Base-by-base conservation (phyloP, 1,140 invertebrate species). In the Stratiolaelaps scimitus region DNA sequence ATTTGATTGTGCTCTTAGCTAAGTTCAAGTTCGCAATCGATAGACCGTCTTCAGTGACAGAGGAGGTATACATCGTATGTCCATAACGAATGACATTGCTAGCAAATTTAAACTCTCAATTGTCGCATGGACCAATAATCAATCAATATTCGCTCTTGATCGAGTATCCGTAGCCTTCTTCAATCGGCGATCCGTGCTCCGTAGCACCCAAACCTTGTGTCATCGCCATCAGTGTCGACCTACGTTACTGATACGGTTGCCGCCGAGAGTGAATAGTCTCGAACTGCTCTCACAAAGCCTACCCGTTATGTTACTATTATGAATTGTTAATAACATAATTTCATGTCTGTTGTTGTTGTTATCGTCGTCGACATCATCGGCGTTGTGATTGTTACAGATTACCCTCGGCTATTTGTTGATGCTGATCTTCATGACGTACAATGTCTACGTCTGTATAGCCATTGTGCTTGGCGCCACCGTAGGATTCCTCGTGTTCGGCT, bases 351-450 rank as follows among this genome's bases (percentile, higher is more conserved):
- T 26, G 1, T 60, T 26, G 26, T 20, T 60, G 15, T 26, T 34
- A 29, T n/a, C n/a, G n/a, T n/a, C n/a, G n/a, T n/a, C n/a, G n/a
- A n/a, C n/a, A n/a, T n/a, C n/a, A n/a, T n/a, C n/a, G n/a, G n/a
- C n/a, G n/a, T n/a, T n/a, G n/a, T 0, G n/a, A n/a, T n/a, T n/a
- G n/a, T 13, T 80, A 7, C 79, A 81, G 70, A 73, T 80, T 28
- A 71, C 74, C 20, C 67, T 79, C 45, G 75, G 75, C 53, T 81
- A 80, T 70, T 75, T 76, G 60, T 72, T 81, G 0, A 81, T 81
- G 80, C 70, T 81, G 64, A 72, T 78, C 30, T 79, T 80, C 70
- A 81, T 81, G 80, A 79, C 79, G 1, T 81, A 77, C 71, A 80
- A 80, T 69, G 75, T 74, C 28, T 81, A 77, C 74, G 68, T 81